phyloP scores from a whole-genome alignment of 2,888 invertebrate species.

The Troilus luridus region DNA sequence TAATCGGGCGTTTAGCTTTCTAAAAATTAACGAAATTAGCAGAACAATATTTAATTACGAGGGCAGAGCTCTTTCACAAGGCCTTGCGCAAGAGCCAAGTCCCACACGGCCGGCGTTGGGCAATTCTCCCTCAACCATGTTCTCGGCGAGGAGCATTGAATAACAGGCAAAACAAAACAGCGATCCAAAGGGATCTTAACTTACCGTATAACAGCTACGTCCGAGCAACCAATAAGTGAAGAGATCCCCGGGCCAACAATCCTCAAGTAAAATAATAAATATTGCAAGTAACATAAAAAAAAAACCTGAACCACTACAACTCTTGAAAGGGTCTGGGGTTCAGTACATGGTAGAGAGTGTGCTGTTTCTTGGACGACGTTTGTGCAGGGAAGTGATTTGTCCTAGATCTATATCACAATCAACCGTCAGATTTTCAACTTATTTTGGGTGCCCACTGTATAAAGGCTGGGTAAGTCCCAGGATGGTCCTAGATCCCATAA shows the following conservation, averaged over 20 bases:
- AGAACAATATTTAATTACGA: slow-evolving; percentile 3
- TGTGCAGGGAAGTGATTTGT: too few relatives aligned
- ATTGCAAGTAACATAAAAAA: neutral
- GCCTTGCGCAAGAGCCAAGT: neutral
- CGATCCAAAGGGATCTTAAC: neutral
- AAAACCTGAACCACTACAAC: too few relatives aligned
- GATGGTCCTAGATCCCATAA: too few relatives aligned
- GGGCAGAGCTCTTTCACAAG: neutral
- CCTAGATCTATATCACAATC: too few relatives aligned
- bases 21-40: slow-evolving; percentile 31
- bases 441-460: too few relatives aligned
- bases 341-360: too few relatives aligned
- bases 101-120: neutral
- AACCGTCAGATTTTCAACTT: too few relatives aligned
- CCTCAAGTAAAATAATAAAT: neutral
- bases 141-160: neutral
- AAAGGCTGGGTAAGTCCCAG: too few relatives aligned
- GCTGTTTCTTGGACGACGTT: too few relatives aligned
- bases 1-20: slow-evolving; percentile 3
- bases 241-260: neutral
- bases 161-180: neutral
- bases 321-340: too few relatives aligned
- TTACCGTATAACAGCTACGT: neutral
- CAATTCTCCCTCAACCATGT: neutral
- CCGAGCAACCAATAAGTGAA: neutral